Conservation (phyloP, 2,113 vertebrate species). For the Phalacrocorax carbo region DNA sequence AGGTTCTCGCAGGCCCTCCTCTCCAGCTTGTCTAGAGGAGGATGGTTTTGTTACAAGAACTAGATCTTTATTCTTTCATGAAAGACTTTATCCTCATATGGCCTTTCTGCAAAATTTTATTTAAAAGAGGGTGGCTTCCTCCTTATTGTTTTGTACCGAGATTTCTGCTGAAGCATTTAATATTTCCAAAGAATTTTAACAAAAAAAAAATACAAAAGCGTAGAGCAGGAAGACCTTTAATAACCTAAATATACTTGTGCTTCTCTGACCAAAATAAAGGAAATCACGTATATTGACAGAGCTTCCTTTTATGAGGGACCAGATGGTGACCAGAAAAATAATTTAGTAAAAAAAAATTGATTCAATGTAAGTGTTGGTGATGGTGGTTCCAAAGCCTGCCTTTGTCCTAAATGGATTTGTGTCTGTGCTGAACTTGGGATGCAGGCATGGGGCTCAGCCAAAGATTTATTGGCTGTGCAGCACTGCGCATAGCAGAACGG, state of each 20-base stretch:
- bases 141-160: not conserved
- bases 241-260: not conserved
- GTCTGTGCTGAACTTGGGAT: not conserved
- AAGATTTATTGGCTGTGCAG: not conserved
- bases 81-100: not conserved
- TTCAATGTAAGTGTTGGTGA: not conserved
- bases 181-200: conserved; percentile 19
- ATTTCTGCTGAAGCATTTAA: not conserved
- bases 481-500: accelerated
- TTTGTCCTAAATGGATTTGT: not conserved
- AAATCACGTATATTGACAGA: not conserved
- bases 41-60: not conserved
- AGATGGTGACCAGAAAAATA: not conserved
- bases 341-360: not conserved
- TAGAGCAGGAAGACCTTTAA: not conserved
- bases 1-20: no score
- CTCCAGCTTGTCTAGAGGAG: not conserved
- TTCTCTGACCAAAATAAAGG: not conserved
- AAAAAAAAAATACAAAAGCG: not conserved
- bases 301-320: not conserved
- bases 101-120: not conserved
- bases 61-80: not conserved
- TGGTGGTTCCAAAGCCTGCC: not conserved
- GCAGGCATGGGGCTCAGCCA: not conserved
- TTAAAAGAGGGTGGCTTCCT: not conserved